phyloP scores from a whole-genome alignment of 1,140 invertebrate species.

The Bombus haemorrhoidalis region DNA sequence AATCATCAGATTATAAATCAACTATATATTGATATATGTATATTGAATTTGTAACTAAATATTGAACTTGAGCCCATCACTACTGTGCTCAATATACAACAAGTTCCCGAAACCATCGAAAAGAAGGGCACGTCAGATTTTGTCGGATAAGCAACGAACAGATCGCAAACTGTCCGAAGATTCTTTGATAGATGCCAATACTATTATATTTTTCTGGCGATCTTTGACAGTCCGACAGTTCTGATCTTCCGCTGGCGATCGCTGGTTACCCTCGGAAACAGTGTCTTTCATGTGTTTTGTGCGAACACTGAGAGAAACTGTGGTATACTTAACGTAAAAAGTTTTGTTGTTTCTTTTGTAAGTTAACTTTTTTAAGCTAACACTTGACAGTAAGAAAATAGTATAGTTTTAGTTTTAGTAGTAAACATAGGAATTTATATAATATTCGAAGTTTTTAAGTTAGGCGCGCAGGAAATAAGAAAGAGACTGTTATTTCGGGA shows the following conservation, averaged over 20 bases:
- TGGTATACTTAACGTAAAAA: background rate
- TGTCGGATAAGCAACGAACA: background rate
- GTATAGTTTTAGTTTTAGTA: too few relatives aligned
- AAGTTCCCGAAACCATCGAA: background rate
- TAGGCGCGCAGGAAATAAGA: too few relatives aligned
- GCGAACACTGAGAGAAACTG: background rate
- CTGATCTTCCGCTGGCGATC: background rate
- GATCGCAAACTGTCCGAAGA: background rate
- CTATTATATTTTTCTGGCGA: background rate
- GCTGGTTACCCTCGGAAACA: background rate
- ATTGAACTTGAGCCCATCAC: background rate
- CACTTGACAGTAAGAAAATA: too few relatives aligned
- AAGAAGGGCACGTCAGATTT: background rate
- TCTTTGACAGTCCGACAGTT: constrained; percentile 1
- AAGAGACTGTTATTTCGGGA: too few relatives aligned
- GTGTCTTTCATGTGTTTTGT: background rate
- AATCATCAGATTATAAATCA: too few relatives aligned
- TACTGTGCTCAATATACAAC: too few relatives aligned
- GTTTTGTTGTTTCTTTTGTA: background rate
- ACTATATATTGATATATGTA: too few relatives aligned
- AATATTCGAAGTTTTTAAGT: too few relatives aligned
- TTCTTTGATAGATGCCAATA: constrained; percentile 36
- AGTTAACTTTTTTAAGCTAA: too few relatives aligned
- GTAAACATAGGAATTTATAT: too few relatives aligned
- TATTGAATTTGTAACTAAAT: background rate